These are phyloP conservation scores for Corythaeola cristata DNA, from an alignment of 2,113 vertebrate species.

Conservation along the genomic window DNA sequence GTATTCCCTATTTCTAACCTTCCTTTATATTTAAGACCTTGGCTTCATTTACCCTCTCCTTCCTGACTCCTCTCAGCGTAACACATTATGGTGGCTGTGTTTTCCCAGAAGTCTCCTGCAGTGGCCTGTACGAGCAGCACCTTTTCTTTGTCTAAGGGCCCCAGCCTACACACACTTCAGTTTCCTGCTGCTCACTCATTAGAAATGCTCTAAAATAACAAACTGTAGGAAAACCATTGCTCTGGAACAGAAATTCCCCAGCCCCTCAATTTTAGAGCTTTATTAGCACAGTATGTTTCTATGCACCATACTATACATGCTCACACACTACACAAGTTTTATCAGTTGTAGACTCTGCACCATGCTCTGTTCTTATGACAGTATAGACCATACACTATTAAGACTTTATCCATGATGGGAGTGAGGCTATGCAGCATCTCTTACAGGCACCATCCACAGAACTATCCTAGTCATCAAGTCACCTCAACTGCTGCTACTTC, in stretches of 20 bases:
- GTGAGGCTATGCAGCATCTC: neutral
- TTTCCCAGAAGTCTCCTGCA: neutral
- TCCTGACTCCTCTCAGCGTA: neutral
- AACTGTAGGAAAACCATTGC: neutral
- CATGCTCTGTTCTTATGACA: neutral
- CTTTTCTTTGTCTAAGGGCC: neutral
- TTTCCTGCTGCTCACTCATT: neutral
- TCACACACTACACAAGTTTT: neutral
- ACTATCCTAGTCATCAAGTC: neutral
- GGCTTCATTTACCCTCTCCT: neutral
- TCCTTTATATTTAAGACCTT: neutral
- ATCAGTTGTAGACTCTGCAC: neutral
- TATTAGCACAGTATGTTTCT: neutral
- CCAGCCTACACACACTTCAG: neutral
- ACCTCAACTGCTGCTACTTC: neutral
- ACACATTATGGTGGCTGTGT: neutral
- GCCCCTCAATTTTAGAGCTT: neutral
- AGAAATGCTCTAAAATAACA: neutral
- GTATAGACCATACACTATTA: neutral
- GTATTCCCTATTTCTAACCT: neutral
- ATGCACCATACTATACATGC: too few species aligned
- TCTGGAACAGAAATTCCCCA: neutral
- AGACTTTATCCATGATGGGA: too few species aligned
- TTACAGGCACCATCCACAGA: neutral
- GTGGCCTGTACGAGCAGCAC: neutral